Conservation (phyloP, 2,113 vertebrate genomes). For the Spermophilus dauricus region DNA sequence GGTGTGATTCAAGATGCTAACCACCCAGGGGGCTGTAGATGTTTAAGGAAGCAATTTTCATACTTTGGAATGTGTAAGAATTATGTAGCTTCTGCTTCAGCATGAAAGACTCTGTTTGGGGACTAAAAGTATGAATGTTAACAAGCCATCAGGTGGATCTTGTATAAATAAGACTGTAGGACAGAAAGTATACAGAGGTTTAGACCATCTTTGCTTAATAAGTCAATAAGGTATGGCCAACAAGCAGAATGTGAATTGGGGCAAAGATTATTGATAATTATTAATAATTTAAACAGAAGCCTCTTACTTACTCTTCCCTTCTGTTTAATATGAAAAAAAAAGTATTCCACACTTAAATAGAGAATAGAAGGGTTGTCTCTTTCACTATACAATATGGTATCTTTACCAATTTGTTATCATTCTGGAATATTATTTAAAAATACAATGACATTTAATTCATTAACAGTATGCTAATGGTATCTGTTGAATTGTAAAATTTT, state of each 20-base stretch:
- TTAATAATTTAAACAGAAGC: too few species aligned
- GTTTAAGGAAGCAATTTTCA: slow-evolving; percentile 33
- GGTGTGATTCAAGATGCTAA: slow-evolving; percentile 67
- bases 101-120: not conserved
- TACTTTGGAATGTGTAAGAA: not conserved
- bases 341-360: not conserved
- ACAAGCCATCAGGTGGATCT: not conserved
- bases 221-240: not conserved
- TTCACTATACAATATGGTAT: too few species aligned
- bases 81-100: not conserved
- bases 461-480: too few species aligned
- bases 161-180: not conserved
- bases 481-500: too few species aligned
- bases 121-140: not conserved
- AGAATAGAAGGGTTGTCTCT: not conserved
- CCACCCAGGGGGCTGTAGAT: not conserved
- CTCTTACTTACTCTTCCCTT: not conserved
- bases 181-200: not conserved
- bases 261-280: too few species aligned
- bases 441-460: too few species aligned
- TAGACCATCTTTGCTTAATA: not conserved
- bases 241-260: not conserved
- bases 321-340: not conserved
- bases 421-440: too few species aligned
- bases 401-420: too few species aligned